Base-by-base conservation (phyloP, 2,888 invertebrate species). In the Drosophila percnosoma region DNA sequence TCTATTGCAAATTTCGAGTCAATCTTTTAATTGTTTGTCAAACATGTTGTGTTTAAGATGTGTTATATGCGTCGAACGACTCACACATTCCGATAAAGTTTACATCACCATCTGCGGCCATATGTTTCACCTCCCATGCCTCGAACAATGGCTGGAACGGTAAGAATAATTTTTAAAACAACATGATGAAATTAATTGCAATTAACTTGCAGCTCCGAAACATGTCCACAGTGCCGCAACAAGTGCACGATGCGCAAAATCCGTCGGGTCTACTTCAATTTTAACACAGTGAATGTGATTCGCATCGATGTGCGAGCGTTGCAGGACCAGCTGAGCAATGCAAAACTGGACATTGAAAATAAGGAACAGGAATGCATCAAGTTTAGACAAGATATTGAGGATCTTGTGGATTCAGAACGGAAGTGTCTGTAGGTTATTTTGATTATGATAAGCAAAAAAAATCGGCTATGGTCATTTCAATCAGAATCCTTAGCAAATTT, bases 211-310 rank as follows among this genome's bases (percentile, higher is more conserved):
- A 92, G 97, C 87, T 96, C 96, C 0, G 95, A 95, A 91, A 94
- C 95, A 18, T 97, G 97, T 82, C 97, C 97, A 0, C 96, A 97
- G 93, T 97, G 97, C 88, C 94, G 97, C 18, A 93, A 95, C 81
- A 96, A 94, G 92, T 95, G 95, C 38, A 95, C 95, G 0, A 94
- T 94, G 13, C 94, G 93, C 60, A 94, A 94, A 71, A 95, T 96
- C 80, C 95, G 95, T 82, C 94, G 95, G 5, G 90, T 96, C 1
- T 97, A 94, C 85, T 96, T 96, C 0, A 96, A 95, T 69, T 90
- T 94, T 67, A 93, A 95, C 2, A 95, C 95, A 58, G 94, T 94
- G 58, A 95, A 95, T 75, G 93, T 93, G 2, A 93, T 93, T 11
- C 93, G 91, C 11, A 94, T 95, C 24, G 95, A 96, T 91, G 94